A percentile compares a stretch with the other conserved stretches of the same genome.
Conservation (phyloP, 2,797 vertebrate species). For the Neosilurus mollespiculum region DNA sequence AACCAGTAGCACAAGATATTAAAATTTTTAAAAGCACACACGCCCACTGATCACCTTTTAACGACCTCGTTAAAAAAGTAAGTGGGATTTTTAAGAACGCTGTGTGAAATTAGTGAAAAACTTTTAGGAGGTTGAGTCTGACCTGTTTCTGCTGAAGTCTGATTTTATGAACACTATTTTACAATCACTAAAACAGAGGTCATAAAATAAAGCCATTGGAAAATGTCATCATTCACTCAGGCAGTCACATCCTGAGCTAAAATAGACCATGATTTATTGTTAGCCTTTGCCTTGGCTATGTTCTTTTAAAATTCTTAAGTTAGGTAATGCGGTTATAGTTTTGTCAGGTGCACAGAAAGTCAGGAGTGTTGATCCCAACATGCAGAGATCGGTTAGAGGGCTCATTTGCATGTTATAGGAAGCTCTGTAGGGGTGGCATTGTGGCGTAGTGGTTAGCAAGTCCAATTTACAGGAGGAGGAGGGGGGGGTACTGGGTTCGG, state of each 20-base stretch:
- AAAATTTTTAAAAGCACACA: neutral
- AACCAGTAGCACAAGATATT: neutral
- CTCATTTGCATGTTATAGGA: neutral
- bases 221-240: conserved; percentile 18
- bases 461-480: no score
- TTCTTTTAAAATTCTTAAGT: neutral
- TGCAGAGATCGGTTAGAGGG: neutral
- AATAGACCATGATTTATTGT: neutral
- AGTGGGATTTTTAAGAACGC: neutral
- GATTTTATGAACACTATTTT: neutral
- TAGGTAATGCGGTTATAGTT: neutral
- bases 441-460: no score
- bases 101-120: neutral
- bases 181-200: neutral
- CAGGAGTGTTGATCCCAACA: neutral
- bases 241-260: neutral
- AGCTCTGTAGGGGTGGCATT: no score
- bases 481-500: no score
- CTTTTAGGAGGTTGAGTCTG: neutral
- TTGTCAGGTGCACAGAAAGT: neutral
- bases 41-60: neutral
- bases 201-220: conserved; percentile 14
- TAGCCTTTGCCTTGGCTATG: neutral
- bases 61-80: neutral
- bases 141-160: conserved; percentile 2